Percentiles rank a stretch among this genome's conserved stretches.
Conservation (phyloP, 2,113 vertebrate species). For the Ctenomys sociabilis region DNA sequence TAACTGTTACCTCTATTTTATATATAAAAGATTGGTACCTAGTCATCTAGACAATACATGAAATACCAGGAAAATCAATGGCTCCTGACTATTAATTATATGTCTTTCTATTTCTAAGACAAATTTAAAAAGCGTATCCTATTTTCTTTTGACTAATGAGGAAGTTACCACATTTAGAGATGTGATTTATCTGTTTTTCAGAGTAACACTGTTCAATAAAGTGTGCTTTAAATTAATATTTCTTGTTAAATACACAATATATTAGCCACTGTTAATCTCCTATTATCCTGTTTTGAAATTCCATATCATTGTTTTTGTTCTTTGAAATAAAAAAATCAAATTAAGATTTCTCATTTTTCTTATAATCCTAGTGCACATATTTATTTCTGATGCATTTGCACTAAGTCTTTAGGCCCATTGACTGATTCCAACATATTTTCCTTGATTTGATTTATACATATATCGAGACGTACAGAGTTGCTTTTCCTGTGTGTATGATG, state of each 20-base stretch:
- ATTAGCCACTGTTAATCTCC: too few relatives aligned
- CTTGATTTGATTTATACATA: background rate
- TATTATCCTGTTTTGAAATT: too few relatives aligned
- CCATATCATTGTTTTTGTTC: too few relatives aligned
- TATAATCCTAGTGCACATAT: background rate
- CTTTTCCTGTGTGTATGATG: background rate
- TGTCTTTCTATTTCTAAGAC: background rate
- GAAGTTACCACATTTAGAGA: background rate
- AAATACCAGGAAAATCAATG: background rate
- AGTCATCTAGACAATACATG: background rate
- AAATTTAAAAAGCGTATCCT: background rate
- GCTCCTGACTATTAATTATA: background rate
- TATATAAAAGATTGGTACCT: too few relatives aligned
- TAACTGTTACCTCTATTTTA: background rate
- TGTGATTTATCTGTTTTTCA: background rate
- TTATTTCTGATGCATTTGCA: background rate
- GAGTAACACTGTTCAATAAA: background rate
- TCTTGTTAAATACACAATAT: too few relatives aligned
- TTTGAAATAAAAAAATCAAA: background rate
- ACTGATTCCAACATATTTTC: background rate
- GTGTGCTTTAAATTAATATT: background rate
- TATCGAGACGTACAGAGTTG: background rate
- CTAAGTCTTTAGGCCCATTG: background rate
- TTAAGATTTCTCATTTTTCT: constrained; percentile 3
- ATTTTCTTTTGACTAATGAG: background rate